Evolutionary conservation across 1,140 invertebrate species (phyloP).

Genomic region (Drosophila mauritiana): DNA sequence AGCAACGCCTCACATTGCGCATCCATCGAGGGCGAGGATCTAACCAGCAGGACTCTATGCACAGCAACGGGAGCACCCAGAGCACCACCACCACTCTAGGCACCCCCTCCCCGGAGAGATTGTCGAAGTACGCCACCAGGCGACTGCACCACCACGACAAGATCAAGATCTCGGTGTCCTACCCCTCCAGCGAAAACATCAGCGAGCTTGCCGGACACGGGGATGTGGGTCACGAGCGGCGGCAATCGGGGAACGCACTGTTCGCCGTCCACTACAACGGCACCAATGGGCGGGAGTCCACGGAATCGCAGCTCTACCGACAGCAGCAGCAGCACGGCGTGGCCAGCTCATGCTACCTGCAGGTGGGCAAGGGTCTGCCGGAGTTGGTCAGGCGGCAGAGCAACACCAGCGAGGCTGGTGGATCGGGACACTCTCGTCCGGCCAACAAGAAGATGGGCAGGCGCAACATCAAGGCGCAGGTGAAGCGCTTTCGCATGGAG

Average conservation of each 20-base stretch:
- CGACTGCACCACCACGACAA: slow-evolving; percentile 88
- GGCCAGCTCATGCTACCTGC: slow-evolving; percentile 86
- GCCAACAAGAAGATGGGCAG: slow-evolving; percentile 88
- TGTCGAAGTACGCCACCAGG: slow-evolving; percentile 76
- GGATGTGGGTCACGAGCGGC: slow-evolving; percentile 37
- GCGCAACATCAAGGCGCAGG: slow-evolving; percentile 85
- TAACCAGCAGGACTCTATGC: slow-evolving; percentile 78
- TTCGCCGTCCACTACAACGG: slow-evolving; percentile 77
- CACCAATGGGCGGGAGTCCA: slow-evolving; percentile 66
- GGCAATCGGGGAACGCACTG: slow-evolving; percentile 65
- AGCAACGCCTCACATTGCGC: slow-evolving; percentile 94
- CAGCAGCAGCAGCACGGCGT: slow-evolving; percentile 84
- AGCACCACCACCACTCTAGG: slow-evolving; percentile 80
- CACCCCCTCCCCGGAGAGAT: slow-evolving; percentile 75
- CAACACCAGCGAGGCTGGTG: slow-evolving; percentile 84
- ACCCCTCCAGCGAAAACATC: slow-evolving; percentile 91
- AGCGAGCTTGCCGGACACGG: slow-evolving; percentile 74
- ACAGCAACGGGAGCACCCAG: slow-evolving; percentile 82
- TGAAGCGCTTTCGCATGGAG: slow-evolving; percentile 89
- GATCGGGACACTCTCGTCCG: slow-evolving; percentile 58
- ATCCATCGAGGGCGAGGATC: slow-evolving; percentile 91
- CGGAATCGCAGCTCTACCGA: slow-evolving; percentile 70
- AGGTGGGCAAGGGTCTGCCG: slow-evolving; percentile 85
- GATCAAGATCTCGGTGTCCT: slow-evolving; percentile 93
- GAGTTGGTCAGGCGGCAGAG: slow-evolving; percentile 78